Evolutionary conservation across 2,797 vertebrate genomes (phyloP).

Genomic region (Danio albolineatus): DNA sequence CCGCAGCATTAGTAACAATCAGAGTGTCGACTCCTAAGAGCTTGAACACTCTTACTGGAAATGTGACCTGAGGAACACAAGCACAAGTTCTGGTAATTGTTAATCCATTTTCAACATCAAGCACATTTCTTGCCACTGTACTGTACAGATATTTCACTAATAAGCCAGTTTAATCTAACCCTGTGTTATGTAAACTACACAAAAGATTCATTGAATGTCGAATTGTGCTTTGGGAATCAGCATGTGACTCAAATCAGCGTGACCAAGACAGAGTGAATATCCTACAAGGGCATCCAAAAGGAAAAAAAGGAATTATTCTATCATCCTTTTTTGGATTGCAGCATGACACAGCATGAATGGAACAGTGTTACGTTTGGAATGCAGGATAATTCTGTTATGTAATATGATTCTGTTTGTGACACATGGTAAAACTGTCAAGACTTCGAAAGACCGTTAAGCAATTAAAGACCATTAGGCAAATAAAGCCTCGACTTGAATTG

Average conservation of each 20-base stretch:
- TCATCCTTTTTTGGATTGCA: slow-evolving; percentile 4
- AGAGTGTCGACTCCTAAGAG: slow-evolving; percentile 83
- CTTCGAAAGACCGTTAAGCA: background rate
- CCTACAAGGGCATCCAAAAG: slow-evolving; percentile 16
- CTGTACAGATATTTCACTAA: background rate
- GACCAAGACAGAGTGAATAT: slow-evolving; percentile 33
- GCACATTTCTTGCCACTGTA: slow-evolving; percentile 11
- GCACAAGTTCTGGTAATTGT: slow-evolving; percentile 5
- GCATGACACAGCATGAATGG: slow-evolving; percentile 25
- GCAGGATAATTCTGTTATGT: background rate
- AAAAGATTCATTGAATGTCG: slow-evolving; percentile 67
- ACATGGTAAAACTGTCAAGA: background rate
- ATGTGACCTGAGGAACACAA: slow-evolving; percentile 76
- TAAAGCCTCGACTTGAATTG: background rate
- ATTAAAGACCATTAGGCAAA: background rate
- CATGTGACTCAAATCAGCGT: slow-evolving; percentile 68
- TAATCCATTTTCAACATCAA: slow-evolving; percentile 25
- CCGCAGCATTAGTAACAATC: slow-evolving; percentile 86
- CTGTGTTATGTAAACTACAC: slow-evolving; percentile 55
- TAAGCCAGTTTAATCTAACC: slow-evolving; percentile 19
- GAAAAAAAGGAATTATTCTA: slow-evolving; percentile 7
- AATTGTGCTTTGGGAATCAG: slow-evolving; percentile 50
- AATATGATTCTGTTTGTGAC: background rate
- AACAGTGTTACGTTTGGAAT: slow-evolving; percentile 10
- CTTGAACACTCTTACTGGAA: slow-evolving; percentile 84